Conservation (phyloP, 2,888 invertebrate species). For the Labia minor region DNA sequence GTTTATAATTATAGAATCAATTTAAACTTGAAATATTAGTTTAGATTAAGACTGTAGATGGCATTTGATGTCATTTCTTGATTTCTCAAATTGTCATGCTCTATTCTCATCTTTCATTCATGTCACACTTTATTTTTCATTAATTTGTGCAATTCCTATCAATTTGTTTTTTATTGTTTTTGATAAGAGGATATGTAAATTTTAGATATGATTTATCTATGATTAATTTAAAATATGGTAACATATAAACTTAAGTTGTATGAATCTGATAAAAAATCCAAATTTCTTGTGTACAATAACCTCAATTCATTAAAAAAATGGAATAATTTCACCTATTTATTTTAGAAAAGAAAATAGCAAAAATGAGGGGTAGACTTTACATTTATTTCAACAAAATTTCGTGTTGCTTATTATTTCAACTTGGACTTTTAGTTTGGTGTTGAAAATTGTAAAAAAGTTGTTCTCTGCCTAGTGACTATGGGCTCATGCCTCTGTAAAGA, state of each 20-base stretch:
- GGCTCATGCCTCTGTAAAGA: constrained; percentile 68
- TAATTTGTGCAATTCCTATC: neutral
- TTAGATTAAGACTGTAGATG: no score
- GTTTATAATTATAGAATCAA: no score
- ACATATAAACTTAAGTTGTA: neutral
- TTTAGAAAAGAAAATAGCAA: no score
- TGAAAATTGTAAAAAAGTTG: no score
- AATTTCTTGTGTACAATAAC: neutral
- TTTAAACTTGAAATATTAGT: no score
- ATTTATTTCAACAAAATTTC: no score
- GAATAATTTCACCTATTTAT: no score
- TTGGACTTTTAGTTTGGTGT: no score
- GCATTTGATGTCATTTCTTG: neutral
- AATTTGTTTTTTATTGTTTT: neutral
- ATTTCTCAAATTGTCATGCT: neutral
- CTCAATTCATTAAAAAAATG: neutral
- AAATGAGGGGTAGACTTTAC: no score
- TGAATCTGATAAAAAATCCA: neutral
- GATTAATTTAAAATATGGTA: neutral
- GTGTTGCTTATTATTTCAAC: no score
- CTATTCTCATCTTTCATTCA: neutral
- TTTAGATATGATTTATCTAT: neutral
- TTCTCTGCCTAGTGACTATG: constrained; percentile 43
- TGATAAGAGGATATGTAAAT: neutral
- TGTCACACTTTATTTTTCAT: neutral